Conservation (phyloP, 2,888 invertebrate species). For the Neoascia interrupta region DNA sequence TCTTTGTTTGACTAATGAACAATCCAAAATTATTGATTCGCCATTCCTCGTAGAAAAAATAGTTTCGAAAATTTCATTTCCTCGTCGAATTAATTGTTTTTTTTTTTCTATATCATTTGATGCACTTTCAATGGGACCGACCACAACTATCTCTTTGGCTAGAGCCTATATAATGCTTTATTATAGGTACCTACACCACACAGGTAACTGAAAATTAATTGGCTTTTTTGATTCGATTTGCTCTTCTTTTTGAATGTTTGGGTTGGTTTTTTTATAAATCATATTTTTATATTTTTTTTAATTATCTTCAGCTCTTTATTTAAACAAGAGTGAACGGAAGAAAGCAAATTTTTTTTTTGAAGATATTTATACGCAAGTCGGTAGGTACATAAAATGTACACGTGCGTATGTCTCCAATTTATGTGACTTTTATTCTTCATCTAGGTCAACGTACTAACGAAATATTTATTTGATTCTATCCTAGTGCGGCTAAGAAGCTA, state of each 20-base stretch:
- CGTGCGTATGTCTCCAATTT: too few species aligned
- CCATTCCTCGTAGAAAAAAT: slow-evolving; percentile 22
- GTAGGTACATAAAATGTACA: too few species aligned
- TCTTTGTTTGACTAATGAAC: slow-evolving; percentile 10
- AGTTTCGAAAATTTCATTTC: slow-evolving; percentile 20
- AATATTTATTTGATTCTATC: slow-evolving; percentile 4
- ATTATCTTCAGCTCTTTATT: slow-evolving; percentile 20
- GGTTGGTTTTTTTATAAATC: too few species aligned
- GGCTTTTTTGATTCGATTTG: slow-evolving; percentile 31
- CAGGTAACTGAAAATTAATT: slow-evolving; percentile 32
- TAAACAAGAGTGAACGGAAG: too few species aligned
- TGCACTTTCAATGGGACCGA: slow-evolving; percentile 6
- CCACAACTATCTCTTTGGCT: too few species aligned
- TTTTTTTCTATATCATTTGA: slow-evolving; percentile 35
- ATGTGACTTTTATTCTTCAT: too few species aligned
- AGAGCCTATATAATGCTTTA: too few species aligned
- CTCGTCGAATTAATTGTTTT: slow-evolving; percentile 30
- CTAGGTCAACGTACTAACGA: too few species aligned
- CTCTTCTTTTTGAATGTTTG: slow-evolving; percentile 35
- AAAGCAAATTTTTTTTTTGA: slow-evolving; percentile 21
- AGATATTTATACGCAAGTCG: too few species aligned
- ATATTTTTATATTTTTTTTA: slow-evolving; percentile 20
- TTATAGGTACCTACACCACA: too few species aligned
- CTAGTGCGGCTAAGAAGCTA: not conserved
- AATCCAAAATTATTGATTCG: slow-evolving; percentile 20